Evolutionary conservation across 2,888 invertebrate genomes (phyloP), one percentile per base, ranked within the genome.

Genomic region (Allophyes oxyacanthae): DNA sequence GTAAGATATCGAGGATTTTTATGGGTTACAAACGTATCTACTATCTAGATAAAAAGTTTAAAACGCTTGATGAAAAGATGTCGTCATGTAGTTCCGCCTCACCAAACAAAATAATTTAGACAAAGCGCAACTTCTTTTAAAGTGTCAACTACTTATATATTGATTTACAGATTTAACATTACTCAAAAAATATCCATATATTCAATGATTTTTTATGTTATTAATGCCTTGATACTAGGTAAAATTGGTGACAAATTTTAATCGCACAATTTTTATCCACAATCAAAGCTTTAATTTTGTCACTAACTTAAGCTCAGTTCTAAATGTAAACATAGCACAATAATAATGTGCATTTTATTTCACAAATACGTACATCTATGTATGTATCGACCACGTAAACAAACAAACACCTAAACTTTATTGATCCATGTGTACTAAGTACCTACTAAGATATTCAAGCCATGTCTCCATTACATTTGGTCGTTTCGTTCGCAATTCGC

Each of bases 401-500:
- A n/a, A 20, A 20, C 4, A 20, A 20, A 20, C 20, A 20, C 2
- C n/a, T n/a, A 20, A 34, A 42, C n/a, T 11, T 36, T 32, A 52
- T 51, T 36, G 50, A 43, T 46, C n/a, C 15, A 34, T n/a, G 15
- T 46, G 55, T 28, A 38, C 32, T 20, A 20, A 20, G 20, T 20
- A 20, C n/a, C n/a, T n/a, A n/a, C n/a, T 33, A 28, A 20, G 37
- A 33, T 30, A 55, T 38, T 8, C 34, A 44, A 45, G 32, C 36
- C 38, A 71, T 56, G 66, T 71, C 55, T 65, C 32, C 54, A 45
- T 72, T 65, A 69, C 64, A 65, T 63, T 65, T 65, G 64, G 64
- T 65, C 69, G 64, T 65, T 69, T 63, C 40, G 38, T 40, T 63
- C 14, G 32, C 36, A 43, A 55, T 63, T 65, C 45, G 26, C 55